Conservation (phyloP, 92 coral and sea anemone species). For the Heteractis magnifica region DNA sequence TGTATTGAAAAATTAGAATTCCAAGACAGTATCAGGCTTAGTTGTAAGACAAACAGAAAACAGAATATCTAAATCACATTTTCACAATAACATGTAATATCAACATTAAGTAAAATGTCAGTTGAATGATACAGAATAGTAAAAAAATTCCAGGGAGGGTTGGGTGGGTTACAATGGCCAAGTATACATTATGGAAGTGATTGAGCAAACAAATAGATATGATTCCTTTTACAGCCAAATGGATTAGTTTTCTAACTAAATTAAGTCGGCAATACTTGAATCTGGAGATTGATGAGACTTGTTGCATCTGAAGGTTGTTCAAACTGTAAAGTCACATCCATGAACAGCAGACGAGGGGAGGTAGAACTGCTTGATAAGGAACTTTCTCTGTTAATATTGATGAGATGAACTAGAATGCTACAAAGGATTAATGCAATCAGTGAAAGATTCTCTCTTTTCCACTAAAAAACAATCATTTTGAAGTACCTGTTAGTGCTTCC, state of each 20-base stretch:
- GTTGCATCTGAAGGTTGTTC: background rate
- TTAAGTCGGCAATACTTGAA: background rate
- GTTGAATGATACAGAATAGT: background rate
- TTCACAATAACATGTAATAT: background rate
- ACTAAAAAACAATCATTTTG: too few relatives aligned
- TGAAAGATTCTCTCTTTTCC: background rate
- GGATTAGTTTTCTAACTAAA: background rate
- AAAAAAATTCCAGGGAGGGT: background rate
- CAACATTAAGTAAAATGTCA: background rate
- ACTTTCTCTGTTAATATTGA: background rate
- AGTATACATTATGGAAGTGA: background rate
- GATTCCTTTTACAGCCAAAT: background rate
- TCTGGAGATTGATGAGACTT: background rate
- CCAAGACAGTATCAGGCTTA: background rate
- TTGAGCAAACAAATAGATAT: background rate
- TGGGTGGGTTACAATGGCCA: background rate
- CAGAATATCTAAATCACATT: background rate
- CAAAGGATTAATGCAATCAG: background rate
- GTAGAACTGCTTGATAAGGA: background rate
- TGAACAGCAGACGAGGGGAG: background rate
- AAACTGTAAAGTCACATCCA: background rate
- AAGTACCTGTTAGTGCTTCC: slow-evolving; percentile 94
- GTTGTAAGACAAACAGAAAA: background rate
- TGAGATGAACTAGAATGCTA: background rate
- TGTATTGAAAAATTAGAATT: background rate